Evolutionary conservation across 2,888 invertebrate genomes (phyloP).

Genomic region (Chelonus formosanus): DNA sequence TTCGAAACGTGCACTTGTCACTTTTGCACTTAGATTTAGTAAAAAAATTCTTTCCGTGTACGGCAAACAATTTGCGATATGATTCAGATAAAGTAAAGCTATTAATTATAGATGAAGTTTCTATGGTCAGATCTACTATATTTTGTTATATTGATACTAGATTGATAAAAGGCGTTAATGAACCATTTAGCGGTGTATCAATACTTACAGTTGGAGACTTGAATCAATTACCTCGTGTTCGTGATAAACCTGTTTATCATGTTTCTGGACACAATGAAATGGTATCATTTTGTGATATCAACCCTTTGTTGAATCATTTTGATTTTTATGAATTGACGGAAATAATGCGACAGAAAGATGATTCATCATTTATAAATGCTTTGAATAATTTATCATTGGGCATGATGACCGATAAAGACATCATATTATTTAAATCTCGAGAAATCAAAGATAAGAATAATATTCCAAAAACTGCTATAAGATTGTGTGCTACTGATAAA

Average conservation of each 20-base stretch:
- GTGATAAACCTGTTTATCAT: conserved; percentile 44
- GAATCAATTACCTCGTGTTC: conserved; percentile 53
- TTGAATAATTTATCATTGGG: conserved; percentile 47
- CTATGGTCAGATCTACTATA: conserved; percentile 49
- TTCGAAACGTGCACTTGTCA: too few relatives aligned
- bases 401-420: background rate
- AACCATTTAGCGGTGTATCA: conserved; percentile 53
- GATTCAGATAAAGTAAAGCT: conserved; percentile 36
- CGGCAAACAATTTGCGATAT: too few relatives aligned
- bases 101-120: conserved; percentile 57
- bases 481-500: background rate
- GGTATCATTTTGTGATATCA: conserved; percentile 26
- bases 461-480: background rate
- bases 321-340: conserved; percentile 48
- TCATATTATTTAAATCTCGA: background rate
- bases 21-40: too few relatives aligned
- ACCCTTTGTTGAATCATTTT: conserved; percentile 45
- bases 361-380: conserved; percentile 44
- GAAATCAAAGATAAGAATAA: background rate
- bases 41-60: too few relatives aligned
- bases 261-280: conserved; percentile 19
- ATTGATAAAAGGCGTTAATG: conserved; percentile 44
- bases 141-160: conserved; percentile 48
- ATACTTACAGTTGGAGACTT: conserved; percentile 55
- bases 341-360: conserved; percentile 51